These are phyloP conservation scores for Nannoperca obscura DNA, from an alignment of 2,797 vertebrate genomes.

Conservation along the genomic window DNA sequence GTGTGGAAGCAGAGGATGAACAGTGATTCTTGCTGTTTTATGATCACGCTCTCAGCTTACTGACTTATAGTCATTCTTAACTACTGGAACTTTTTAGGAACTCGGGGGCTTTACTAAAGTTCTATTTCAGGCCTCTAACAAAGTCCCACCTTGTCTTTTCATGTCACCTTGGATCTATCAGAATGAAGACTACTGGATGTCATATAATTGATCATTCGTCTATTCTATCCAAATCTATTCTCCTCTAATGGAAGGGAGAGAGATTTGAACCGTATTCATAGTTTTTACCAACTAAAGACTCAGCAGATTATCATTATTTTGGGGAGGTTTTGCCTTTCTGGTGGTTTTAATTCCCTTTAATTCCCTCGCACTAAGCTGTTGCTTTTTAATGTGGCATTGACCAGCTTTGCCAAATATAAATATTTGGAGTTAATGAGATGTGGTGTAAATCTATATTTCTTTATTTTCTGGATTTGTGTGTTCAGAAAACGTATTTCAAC, in stretches of 20 bases:
- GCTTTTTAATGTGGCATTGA: background rate
- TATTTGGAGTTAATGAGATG: background rate
- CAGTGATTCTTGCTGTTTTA: slow-evolving; percentile 9
- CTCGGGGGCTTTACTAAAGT: background rate
- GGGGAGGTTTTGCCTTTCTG: background rate
- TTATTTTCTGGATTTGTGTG: background rate
- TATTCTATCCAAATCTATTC: background rate
- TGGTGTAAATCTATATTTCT: background rate
- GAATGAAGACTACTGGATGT: background rate
- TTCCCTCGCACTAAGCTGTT: background rate
- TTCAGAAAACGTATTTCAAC: background rate
- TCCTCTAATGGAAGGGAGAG: background rate
- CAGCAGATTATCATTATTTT: no score
- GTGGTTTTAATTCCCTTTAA: slow-evolving; percentile 4
- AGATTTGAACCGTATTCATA: background rate
- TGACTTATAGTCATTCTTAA: background rate
- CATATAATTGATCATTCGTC: no score
- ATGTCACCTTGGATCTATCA: background rate
- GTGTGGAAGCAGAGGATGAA: slow-evolving; percentile 1
- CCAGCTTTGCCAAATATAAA: background rate
- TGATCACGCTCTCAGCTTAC: background rate
- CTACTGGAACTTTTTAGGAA: slow-evolving; percentile 7
- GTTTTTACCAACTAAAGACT: no score
- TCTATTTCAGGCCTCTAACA: background rate
- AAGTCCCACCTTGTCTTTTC: background rate